phyloP scores from a whole-genome alignment of 2,113 vertebrate genomes.

The Heteronetta atricapilla region DNA sequence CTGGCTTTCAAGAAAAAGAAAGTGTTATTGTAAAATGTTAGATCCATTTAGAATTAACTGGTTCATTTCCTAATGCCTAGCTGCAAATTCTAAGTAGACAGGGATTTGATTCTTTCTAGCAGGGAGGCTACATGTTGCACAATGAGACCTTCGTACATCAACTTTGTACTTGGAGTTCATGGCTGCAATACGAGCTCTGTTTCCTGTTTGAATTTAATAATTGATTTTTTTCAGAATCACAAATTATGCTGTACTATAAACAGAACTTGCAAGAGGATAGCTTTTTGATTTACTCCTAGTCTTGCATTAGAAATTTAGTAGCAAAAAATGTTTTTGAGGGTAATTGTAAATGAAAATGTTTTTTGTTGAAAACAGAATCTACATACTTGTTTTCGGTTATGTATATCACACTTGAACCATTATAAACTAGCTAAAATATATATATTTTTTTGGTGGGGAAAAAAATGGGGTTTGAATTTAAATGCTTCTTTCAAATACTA shows the following conservation, averaged over 20 bases:
- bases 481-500: not conserved
- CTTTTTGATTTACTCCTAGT: not conserved
- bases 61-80: no score
- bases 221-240: not conserved
- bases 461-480: not conserved
- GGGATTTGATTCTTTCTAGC: not conserved
- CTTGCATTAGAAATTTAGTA: not conserved
- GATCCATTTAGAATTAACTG: not conserved
- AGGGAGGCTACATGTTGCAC: not conserved
- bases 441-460: not conserved
- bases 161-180: not conserved
- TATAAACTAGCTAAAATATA: not conserved
- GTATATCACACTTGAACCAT: not conserved
- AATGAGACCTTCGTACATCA: not conserved
- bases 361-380: not conserved
- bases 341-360: not conserved
- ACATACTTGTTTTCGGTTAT: accelerated
- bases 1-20: not conserved
- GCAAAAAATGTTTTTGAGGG: not conserved
- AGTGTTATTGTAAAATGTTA: not conserved
- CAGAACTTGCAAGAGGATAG: not conserved
- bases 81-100: no score
- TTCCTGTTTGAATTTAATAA: not conserved
- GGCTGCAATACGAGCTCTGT: not conserved
- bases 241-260: not conserved